phyloP scores from a whole-genome alignment of 2,888 invertebrate genomes.

The Acrocyrtus sp. region DNA sequence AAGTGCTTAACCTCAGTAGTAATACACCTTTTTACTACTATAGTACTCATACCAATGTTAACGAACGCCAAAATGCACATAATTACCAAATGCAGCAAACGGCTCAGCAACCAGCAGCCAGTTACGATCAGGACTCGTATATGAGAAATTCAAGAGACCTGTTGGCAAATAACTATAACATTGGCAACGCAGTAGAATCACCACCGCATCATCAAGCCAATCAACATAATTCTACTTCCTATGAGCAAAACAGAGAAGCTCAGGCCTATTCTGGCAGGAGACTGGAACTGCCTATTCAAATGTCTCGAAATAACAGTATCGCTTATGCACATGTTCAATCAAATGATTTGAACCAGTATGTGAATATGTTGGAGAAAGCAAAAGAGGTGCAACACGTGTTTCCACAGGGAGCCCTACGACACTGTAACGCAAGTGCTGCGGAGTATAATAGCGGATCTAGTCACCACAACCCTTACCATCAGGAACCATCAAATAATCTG shows the following conservation, averaged over 20 bases:
- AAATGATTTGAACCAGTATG: constrained; percentile 9
- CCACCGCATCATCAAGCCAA: neutral
- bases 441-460: neutral
- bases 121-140: neutral
- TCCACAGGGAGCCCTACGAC: constrained; percentile 27
- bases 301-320: constrained; percentile 7
- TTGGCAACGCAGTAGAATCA: neutral
- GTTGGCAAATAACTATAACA: neutral
- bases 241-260: neutral
- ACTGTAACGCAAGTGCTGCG: constrained; percentile 1
- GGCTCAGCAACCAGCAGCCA: neutral
- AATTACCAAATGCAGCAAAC: neutral
- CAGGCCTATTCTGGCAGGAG: neutral
- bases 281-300: constrained; percentile 22
- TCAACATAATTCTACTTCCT: neutral
- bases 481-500: neutral
- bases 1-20: constrained; percentile 22
- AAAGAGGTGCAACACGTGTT: constrained; percentile 37
- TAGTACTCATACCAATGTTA: constrained; percentile 2
- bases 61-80: neutral
- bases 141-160: neutral
- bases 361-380: constrained; percentile 11
- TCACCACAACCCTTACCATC: neutral
- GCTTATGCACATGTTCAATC: constrained; percentile 17
- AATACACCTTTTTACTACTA: constrained; percentile 11